A percentile compares a stretch with the other conserved stretches of the same genome.
Conservation (phyloP, 1,140 invertebrate species). For the Drosophila gunungcola region DNA sequence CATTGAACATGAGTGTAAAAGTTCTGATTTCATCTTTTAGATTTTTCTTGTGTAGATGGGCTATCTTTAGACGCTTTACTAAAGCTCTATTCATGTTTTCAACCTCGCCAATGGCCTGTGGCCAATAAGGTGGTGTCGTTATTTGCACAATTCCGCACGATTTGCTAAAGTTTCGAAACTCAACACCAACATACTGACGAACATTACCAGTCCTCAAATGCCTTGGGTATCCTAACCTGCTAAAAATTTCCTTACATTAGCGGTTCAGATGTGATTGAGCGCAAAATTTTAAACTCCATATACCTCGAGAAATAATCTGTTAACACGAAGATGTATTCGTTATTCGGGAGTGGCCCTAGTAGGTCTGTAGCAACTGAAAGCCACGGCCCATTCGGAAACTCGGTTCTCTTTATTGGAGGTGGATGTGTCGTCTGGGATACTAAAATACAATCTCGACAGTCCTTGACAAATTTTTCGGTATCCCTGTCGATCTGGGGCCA, state of each 20-base stretch:
- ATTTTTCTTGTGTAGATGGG: background rate
- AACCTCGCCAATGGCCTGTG: background rate
- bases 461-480: too few species aligned
- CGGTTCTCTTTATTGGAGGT: background rate
- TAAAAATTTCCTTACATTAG: too few species aligned
- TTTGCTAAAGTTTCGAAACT: background rate
- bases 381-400: background rate
- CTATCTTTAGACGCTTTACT: background rate
- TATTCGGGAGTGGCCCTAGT: background rate
- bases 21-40: background rate
- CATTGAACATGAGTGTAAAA: slow-evolving; percentile 32
- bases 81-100: background rate
- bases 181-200: too few species aligned
- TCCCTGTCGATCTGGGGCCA: too few species aligned
- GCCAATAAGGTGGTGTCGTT: background rate
- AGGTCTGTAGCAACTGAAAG: background rate
- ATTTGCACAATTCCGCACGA: background rate
- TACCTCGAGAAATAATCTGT: background rate
- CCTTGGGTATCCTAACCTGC: too few species aligned
- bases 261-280: too few species aligned
- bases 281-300: background rate
- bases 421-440: background rate
- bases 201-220: too few species aligned
- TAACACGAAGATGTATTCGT: background rate
- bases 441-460: too few species aligned